Conservation (phyloP, 2,888 invertebrate species). For the Phymatocera aterrima region DNA sequence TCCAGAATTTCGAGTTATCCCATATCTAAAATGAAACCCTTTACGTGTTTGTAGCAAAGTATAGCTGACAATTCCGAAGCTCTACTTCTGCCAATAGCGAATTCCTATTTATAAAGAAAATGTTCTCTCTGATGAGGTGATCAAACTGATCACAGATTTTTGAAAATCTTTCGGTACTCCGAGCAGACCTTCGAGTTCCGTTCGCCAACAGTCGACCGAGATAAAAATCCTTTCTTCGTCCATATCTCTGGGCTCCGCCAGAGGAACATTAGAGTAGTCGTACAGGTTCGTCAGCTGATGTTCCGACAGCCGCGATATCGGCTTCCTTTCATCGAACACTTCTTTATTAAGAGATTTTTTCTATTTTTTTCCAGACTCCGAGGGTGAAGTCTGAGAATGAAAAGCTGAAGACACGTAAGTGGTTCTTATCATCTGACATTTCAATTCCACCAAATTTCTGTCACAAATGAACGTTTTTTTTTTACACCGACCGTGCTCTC, state of each 20-base stretch:
- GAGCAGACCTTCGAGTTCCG: too few relatives aligned
- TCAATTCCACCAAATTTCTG: background rate
- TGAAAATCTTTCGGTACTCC: too few relatives aligned
- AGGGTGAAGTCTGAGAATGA: background rate
- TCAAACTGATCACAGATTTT: too few relatives aligned
- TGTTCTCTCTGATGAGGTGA: too few relatives aligned
- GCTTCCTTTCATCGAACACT: background rate
- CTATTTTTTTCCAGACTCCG: slow-evolving; percentile 3
- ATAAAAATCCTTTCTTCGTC: background rate
- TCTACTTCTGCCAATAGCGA: too few relatives aligned
- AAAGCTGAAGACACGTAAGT: slow-evolving; percentile 3
- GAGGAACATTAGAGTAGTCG: background rate
- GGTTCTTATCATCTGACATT: background rate
- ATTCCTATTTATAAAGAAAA: too few relatives aligned
- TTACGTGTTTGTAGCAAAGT: too few relatives aligned
- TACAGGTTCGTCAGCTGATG: background rate
- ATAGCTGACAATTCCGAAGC: too few relatives aligned
- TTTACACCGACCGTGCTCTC: background rate
- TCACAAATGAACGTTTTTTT: background rate
- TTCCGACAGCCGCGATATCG: background rate
- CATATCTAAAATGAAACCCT: too few relatives aligned
- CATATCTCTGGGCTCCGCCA: background rate
- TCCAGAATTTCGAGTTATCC: too few relatives aligned
- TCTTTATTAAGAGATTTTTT: background rate
- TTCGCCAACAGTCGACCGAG: background rate